Evolutionary conservation across 2,888 invertebrate genomes (phyloP), one percentile per base, ranked within the genome.

Genomic region (Diloba caeruleocephala): DNA sequence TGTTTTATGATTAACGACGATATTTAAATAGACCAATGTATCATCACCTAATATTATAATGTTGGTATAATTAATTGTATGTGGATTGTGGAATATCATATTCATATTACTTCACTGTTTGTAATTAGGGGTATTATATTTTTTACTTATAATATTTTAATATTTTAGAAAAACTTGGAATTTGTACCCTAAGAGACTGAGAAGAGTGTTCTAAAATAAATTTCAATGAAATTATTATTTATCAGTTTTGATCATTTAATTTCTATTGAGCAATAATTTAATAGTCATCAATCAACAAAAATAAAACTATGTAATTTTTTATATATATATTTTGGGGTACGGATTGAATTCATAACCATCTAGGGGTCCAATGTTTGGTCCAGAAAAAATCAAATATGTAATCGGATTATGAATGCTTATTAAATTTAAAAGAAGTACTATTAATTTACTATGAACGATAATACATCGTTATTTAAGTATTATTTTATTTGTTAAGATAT

Each of bases 121-220:
- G 49, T 59, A 59, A 52, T 66, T 61, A 73, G 62, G 38, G 39
- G 56, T 29, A 41, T 58, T 61, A 54, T 15, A 37, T 38, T 49
- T 63, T 60, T 25, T 13, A n/a, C n/a, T n/a, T n/a, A n/a, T n/a
- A n/a, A n/a, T n/a, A n/a, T 67, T 71, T 62, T 23, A 29, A 67
- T 65, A 55, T 48, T 61, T 63, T 61, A 60, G 43, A 78, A 79
- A 77, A 82, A 81, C 80, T 86, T 86, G 82, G 82, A 87, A 86
- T 82, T 84, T 85, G 82, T 82, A 91, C 87, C 90, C 82, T 85
- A 92, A 88, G 92, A 92, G 92, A 92, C 92, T 92, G 92, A 92
- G 78, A 85, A 83, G 83, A 84, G 92, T 92, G 92, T 92, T 92
- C 92, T 88, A 87, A 88, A 84, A 76, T 83, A 81, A 85, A 85